These are phyloP conservation scores for Villa cingulata DNA, from an alignment of 2,888 invertebrate species.

Conservation along the genomic window DNA sequence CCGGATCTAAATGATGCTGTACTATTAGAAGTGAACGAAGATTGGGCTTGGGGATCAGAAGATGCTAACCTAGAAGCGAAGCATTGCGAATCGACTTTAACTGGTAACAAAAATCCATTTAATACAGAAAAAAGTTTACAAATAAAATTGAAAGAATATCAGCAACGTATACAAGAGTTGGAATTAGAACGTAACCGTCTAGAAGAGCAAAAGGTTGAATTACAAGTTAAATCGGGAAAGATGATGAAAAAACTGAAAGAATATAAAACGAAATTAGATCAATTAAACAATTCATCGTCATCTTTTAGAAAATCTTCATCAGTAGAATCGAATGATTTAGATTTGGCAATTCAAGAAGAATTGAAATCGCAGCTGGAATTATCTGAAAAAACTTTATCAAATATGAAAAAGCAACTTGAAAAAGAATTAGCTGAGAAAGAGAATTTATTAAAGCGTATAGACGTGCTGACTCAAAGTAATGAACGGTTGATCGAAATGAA, in stretches of 20 bases:
- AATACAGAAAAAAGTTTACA: conserved; percentile 21
- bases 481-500: conserved; percentile 67
- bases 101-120: conserved; percentile 12
- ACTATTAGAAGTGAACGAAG: conserved; percentile 37
- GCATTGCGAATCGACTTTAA: conserved; percentile 25
- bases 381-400: conserved; percentile 51
- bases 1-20: conserved; percentile 21
- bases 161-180: conserved; percentile 45
- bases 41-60: conserved; percentile 47
- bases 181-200: conserved; percentile 44
- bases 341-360: conserved; percentile 69
- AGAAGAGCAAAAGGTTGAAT: conserved; percentile 46
- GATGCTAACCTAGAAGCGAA: conserved; percentile 40
- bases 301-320: conserved; percentile 35
- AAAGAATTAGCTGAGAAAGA: conserved; percentile 55
- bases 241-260: conserved; percentile 74
- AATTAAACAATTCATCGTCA: conserved; percentile 9
- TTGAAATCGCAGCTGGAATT: conserved; percentile 51
- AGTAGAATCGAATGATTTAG: conserved; percentile 46
- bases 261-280: conserved; percentile 54
- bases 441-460: conserved; percentile 52
- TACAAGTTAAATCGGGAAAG: conserved; percentile 60
- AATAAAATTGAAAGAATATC: conserved; percentile 41
- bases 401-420: conserved; percentile 43
- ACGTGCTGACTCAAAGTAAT: conserved; percentile 59